Percentiles rank a stretch among this genome's conserved stretches.
phyloP scores from a whole-genome alignment of 2,888 invertebrate genomes.

The Cosmia trapezina region DNA sequence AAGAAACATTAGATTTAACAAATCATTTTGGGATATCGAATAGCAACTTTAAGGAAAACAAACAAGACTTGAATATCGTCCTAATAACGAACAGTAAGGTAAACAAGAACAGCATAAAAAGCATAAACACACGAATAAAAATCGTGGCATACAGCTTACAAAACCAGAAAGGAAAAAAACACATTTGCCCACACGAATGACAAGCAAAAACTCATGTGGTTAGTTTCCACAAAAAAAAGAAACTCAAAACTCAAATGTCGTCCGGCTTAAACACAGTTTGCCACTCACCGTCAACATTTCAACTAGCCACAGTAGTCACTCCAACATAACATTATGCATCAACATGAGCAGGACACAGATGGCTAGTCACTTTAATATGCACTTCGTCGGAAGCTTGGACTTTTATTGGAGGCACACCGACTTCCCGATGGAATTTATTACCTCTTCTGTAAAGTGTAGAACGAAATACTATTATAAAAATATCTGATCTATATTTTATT shows the following conservation, averaged over 20 bases:
- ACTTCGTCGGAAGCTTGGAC: slow-evolving; percentile 72
- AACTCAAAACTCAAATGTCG: slow-evolving; percentile 23
- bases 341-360: slow-evolving; percentile 71
- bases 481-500: slow-evolving; percentile 50
- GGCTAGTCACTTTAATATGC: slow-evolving; percentile 75
- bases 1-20: not conserved
- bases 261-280: slow-evolving; percentile 56
- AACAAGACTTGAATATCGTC: slow-evolving; percentile 25
- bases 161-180: slow-evolving; percentile 7
- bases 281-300: slow-evolving; percentile 55
- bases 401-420: slow-evolving; percentile 72
- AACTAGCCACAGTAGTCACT: slow-evolving; percentile 52
- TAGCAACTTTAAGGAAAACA: slow-evolving; percentile 2
- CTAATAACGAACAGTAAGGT: slow-evolving; percentile 19
- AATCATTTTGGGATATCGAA: not conserved
- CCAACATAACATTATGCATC: slow-evolving; percentile 59
- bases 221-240: slow-evolving; percentile 33
- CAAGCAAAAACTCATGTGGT: slow-evolving; percentile 37
- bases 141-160: slow-evolving; percentile 23
- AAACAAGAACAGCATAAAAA: slow-evolving; percentile 22
- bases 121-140: slow-evolving; percentile 26
- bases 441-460: slow-evolving; percentile 40
- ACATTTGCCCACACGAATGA: no score
- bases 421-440: slow-evolving; percentile 66
- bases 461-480: slow-evolving; percentile 46